Evolutionary conservation across 2,113 vertebrate genomes (phyloP), one percentile per base, ranked within the genome.

Genomic region (Macquaria ambigua): DNA sequence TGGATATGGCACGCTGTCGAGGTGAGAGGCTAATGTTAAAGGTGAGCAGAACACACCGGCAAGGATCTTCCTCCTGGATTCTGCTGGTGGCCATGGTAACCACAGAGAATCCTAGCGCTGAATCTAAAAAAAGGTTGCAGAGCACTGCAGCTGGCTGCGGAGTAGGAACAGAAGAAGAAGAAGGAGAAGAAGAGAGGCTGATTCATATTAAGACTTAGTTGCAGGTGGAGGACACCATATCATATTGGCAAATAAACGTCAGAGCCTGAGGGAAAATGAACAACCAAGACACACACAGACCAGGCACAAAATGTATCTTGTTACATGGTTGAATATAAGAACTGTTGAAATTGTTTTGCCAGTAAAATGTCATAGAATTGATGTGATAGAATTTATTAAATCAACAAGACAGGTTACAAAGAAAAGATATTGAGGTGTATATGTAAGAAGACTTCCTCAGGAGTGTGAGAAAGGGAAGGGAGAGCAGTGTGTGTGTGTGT

Each of bases 31-130:
- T 41, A 50, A 62, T 81, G 46, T n/a, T 74, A 46, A 53, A 81
- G 53, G 58, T 75, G 52, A 69, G 58, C 21, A 77, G 43, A 68
- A 66, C 15, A 77, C 15, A 71, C 46, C n/a, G 55, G 61, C 48
- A 50, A 43, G 25, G 56, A 77, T 71, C 67, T 70, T 82, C 61
- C 71, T 80, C 43, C 75, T 77, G 23, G 78, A 86, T 72, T 87
- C 52, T 61, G 34, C 68, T 71, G 50, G 90, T 89, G 85, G 59
- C 82, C 90, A 91, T 89, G 87, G 87, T 67, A 91, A 91, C 90
- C 37, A 77, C 10, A 71, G 58, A 77, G 31, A 63, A 81, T 68
- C 62, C 25, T 20, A 3, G 58, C 15, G 3, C 55, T 64, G 75
- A 74, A 58, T 83, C 82, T 83, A 85, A 75, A 87, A 80, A 81